These are phyloP conservation scores for Furnarius figulus DNA, from an alignment of 2,113 vertebrate species.

Conservation along the genomic window DNA sequence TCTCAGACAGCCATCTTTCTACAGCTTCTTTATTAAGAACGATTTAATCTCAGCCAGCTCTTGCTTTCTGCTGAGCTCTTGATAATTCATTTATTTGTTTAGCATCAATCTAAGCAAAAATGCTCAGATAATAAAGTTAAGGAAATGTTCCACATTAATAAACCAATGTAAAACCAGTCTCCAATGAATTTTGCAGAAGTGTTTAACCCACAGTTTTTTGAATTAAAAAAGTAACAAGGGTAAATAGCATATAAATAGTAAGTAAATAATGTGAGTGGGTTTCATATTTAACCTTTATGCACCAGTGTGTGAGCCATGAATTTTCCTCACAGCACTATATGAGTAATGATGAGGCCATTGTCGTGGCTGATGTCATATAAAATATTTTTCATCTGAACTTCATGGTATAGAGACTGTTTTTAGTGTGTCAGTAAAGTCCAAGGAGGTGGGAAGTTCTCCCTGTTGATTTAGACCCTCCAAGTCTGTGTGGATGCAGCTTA, in stretches of 20 bases:
- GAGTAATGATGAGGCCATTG: background rate
- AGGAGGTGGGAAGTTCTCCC: background rate
- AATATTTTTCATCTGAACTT: background rate
- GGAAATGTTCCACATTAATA: background rate
- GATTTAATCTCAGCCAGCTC: background rate
- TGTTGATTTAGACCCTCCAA: background rate
- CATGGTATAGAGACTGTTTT: background rate
- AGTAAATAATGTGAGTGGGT: background rate
- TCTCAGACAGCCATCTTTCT: slow-evolving; percentile 21
- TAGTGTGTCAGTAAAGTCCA: background rate
- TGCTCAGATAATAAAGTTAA: background rate
- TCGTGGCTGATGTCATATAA: background rate
- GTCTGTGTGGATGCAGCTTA: background rate
- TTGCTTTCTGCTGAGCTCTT: background rate
- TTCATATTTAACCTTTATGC: background rate
- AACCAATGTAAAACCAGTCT: background rate
- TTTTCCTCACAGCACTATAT: background rate
- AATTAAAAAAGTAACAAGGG: background rate
- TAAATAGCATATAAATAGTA: background rate
- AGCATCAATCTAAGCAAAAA: background rate
- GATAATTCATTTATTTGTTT: background rate
- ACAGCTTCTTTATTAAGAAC: slow-evolving; percentile 32
- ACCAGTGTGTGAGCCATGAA: background rate
- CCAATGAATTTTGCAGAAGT: background rate
- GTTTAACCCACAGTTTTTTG: background rate